A percentile compares a stretch with the other conserved stretches of the same genome.
Evolutionary conservation across 2,113 vertebrate genomes (phyloP).

Genomic region (Ophiodon elongatus): DNA sequence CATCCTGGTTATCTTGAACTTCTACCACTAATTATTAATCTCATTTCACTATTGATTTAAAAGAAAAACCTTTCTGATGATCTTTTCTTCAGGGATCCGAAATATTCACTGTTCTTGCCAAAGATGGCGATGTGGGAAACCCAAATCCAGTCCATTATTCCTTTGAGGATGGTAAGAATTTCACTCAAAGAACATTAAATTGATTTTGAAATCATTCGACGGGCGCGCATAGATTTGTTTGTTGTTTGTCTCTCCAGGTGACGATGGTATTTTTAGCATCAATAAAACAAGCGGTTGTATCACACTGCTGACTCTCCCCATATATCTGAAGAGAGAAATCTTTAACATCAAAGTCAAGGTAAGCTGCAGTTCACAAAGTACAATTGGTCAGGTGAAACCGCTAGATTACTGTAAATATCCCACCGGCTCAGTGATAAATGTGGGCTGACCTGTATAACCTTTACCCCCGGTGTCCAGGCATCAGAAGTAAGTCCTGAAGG

Average conservation of each 20-base stretch:
- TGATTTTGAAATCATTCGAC: neutral
- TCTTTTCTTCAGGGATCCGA: constrained; percentile 88
- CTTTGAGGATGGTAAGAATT: constrained; percentile 88
- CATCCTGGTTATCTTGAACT: neutral
- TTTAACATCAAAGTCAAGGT: constrained; percentile 94
- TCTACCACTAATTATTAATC: neutral
- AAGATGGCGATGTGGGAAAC: constrained; percentile 93
- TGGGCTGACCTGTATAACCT: neutral
- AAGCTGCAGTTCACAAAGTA: constrained; percentile 18
- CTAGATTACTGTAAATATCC: neutral
- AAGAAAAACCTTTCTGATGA: neutral
- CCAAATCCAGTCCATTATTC: constrained; percentile 90
- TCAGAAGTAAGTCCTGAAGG: constrained; percentile 87
- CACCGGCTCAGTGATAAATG: neutral
- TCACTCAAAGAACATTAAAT: neutral
- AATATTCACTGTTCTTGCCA: constrained; percentile 90
- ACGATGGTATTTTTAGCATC: constrained; percentile 90
- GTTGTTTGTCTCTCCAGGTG: constrained; percentile 81
- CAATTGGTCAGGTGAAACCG: neutral
- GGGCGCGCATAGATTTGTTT: neutral
- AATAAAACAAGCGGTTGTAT: constrained; percentile 90
- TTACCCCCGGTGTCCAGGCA: constrained; percentile 80
- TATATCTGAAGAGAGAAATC: constrained; percentile 89
- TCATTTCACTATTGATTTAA: neutral
- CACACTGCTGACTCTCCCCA: constrained; percentile 86